A percentile compares a stretch with the other conserved stretches of the same genome.
Evolutionary conservation across 64 coral and sea anemone species (phyloP).

Genomic region (Pocillopora damicornis): DNA sequence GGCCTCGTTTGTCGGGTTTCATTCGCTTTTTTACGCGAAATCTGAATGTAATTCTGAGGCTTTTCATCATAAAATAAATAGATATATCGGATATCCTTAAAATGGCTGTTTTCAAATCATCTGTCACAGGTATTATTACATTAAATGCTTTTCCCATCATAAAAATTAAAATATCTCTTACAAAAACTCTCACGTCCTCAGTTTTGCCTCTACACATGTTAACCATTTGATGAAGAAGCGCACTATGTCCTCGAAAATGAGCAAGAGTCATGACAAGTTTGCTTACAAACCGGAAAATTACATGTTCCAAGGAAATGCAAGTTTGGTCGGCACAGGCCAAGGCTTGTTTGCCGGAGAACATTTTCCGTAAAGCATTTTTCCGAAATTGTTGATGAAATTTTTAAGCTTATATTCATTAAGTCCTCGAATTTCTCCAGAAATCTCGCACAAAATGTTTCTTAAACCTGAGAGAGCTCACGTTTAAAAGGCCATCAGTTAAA

Average conservation of each 20-base stretch:
- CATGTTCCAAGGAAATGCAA: too few species aligned
- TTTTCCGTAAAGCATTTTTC: too few species aligned
- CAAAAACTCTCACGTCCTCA: not conserved
- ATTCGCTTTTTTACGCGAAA: too few species aligned
- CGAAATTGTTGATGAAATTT: too few species aligned
- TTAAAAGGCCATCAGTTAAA: conserved; percentile 5
- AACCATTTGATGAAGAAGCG: too few species aligned
- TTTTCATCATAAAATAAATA: not conserved
- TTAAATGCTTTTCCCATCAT: not conserved
- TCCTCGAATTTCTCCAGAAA: not conserved
- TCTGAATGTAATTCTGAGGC: not conserved
- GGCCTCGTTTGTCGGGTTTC: not conserved
- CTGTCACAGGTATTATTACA: not conserved
- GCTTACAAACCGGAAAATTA: too few species aligned
- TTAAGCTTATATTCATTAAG: too few species aligned
- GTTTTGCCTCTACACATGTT: not conserved
- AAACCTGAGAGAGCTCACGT: not conserved
- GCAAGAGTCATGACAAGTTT: too few species aligned
- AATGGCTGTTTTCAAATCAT: not conserved
- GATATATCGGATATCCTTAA: not conserved
- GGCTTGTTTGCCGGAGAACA: too few species aligned
- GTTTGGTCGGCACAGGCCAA: too few species aligned
- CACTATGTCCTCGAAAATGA: too few species aligned
- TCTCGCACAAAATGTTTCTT: not conserved
- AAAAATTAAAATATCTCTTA: not conserved